Base-by-base conservation (phyloP, 2,888 invertebrate genomes). In the Zaprionus obscuricornis region DNA sequence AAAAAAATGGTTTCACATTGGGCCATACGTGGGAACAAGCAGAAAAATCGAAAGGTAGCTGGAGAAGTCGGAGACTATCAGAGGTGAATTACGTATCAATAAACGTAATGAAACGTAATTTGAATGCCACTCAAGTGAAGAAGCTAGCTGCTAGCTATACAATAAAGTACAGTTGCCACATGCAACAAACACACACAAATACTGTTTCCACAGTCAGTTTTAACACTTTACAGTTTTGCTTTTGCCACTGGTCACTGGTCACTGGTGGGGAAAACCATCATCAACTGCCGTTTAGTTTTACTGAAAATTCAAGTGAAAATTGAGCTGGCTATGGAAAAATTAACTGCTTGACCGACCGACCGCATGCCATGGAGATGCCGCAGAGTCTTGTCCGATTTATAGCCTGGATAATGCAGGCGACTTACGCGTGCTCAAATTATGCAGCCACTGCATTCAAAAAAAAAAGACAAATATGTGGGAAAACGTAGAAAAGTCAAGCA, bases 91-190 rank as follows among this genome's bases (percentile, higher is more conserved):
- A 54, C 50, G 57, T 58, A 73, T 64, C 79, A 79, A 79, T 79
- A 79, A 79, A 52, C 66, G 68, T 79, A 79, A 79, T 83, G 79
- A 83, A 83, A 79, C 76, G 77, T 76, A 74, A 81, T 78, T 81
- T 79, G 72, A 79, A 79, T 76, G 65, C 72, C 74, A 65, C 74
- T 81, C 68, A 77, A 81, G 69, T 77, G 72, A n/a, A n/a, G n/a
- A n/a, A n/a, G n/a, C n/a, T n/a, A n/a, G n/a, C n/a, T n/a, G n/a
- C n/a, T n/a, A n/a, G 59, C 68, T 37, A 18, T 24, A 40, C 24
- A 43, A 45, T 46, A 11, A 46, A 16, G 29, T 45, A 20, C 39
- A 18, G 43, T 26, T 31, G 43, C 47, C 29, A 33, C 34, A 26
- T n/a, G 67, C 34, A 51, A 40, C 47, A 31, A 45, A 20, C n/a